Evolutionary conservation across 2,113 vertebrate species (phyloP).

Genomic region (Poecilia latipinna): DNA sequence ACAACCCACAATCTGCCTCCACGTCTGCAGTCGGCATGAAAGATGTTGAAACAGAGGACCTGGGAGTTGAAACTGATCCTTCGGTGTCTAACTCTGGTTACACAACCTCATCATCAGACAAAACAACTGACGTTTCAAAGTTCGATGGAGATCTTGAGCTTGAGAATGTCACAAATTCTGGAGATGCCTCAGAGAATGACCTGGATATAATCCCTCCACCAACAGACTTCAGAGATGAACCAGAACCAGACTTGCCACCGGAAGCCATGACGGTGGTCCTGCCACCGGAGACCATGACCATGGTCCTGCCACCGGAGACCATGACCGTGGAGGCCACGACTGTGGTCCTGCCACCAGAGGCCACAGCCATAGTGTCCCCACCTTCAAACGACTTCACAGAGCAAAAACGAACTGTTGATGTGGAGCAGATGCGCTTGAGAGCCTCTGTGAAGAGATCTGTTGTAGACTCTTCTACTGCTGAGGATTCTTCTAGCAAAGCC

Average conservation of each 20-base stretch:
- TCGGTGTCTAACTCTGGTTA: neutral
- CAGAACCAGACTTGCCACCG: constrained; percentile 5
- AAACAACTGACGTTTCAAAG: neutral
- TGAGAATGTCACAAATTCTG: constrained; percentile 4
- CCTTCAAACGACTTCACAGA: neutral
- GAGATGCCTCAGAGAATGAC: constrained; percentile 18
- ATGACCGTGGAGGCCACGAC: neutral
- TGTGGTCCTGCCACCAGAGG: neutral
- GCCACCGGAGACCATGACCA: constrained; percentile 1
- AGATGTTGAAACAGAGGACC: neutral
- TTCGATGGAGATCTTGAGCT: constrained; percentile 6
- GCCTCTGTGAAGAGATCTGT: constrained; percentile 53
- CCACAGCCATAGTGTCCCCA: neutral
- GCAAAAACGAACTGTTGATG: constrained; percentile 13
- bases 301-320: neutral
- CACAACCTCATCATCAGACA: neutral
- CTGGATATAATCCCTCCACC: constrained; percentile 76
- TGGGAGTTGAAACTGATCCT: neutral
- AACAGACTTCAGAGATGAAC: constrained; percentile 80
- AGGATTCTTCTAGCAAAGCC: constrained; percentile 11
- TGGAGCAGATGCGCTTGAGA: constrained; percentile 51
- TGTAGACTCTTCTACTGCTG: neutral
- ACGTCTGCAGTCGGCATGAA: neutral
- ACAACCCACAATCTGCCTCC: constrained; percentile 7
- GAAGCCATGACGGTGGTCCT: neutral